Evolutionary conservation across 2,888 invertebrate species (phyloP).

Genomic region (Blastobasis lacticolella): DNA sequence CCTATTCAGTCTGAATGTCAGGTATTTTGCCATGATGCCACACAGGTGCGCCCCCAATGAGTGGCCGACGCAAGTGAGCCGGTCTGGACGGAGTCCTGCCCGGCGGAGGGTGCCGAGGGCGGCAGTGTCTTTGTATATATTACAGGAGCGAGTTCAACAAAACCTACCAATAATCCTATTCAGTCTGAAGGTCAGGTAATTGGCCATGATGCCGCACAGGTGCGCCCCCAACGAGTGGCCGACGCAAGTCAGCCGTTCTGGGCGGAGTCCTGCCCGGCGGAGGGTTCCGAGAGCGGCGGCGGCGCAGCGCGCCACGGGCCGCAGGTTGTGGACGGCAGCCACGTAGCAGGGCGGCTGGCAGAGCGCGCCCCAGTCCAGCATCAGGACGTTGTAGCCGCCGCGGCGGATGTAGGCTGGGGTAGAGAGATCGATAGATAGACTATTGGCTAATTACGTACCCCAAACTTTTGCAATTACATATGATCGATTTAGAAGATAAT

Average conservation of each 20-base stretch:
- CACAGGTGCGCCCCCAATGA: conserved; percentile 85
- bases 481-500: too few relatives aligned
- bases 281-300: conserved; percentile 77
- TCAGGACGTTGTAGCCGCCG: conserved; percentile 84
- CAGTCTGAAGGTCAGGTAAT: conserved; percentile 81
- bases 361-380: conserved; percentile 85
- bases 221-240: conserved; percentile 87
- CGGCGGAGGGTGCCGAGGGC: conserved; percentile 76
- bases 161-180: conserved; percentile 80
- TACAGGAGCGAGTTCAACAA: too few relatives aligned
- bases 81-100: conserved; percentile 77
- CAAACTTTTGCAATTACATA: too few relatives aligned
- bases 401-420: conserved; percentile 79
- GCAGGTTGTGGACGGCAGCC: conserved; percentile 84
- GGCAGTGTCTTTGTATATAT: conserved; percentile 36
- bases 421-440: neutral
- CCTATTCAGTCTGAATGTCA: conserved; percentile 81
- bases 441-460: too few relatives aligned
- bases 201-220: conserved; percentile 83
- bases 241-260: conserved; percentile 81
- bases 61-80: conserved; percentile 84
- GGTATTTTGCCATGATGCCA: conserved; percentile 81
- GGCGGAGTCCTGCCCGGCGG: conserved; percentile 77
- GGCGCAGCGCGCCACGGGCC: conserved; percentile 80
- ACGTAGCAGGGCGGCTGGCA: conserved; percentile 81